A percentile compares a stretch with the other conserved stretches of the same genome.
Conservation (phyloP, 2,113 vertebrate genomes). For the Turnix velox region DNA sequence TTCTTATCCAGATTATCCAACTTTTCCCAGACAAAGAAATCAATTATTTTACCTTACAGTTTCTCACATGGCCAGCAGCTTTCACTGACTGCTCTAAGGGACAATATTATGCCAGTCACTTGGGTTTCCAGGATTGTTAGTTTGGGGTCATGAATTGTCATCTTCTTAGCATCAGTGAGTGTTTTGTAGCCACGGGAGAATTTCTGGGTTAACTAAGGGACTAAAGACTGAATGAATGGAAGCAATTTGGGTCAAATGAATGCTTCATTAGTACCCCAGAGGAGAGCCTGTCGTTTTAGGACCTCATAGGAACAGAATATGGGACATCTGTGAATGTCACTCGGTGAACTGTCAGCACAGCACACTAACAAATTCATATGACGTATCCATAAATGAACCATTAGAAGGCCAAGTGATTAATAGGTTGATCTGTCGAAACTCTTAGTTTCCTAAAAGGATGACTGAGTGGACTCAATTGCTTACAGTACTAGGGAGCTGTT, state of each 20-base stretch:
- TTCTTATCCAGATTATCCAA: background rate
- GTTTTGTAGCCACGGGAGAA: background rate
- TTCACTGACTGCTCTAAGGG: background rate
- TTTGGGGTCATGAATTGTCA: background rate
- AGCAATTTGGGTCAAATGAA: background rate
- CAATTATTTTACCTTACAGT: background rate
- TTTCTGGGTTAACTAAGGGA: background rate
- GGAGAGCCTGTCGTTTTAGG: background rate
- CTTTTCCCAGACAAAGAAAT: background rate
- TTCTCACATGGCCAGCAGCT: background rate
- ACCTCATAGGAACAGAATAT: background rate
- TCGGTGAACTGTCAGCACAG: background rate
- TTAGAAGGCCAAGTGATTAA: slow-evolving; percentile 44
- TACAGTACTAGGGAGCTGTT: slow-evolving; percentile 36
- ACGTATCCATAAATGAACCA: background rate
- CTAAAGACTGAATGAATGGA: background rate
- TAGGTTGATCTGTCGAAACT: slow-evolving; percentile 34
- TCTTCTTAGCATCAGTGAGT: background rate
- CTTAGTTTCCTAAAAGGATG: slow-evolving; percentile 40
- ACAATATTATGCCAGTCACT: background rate
- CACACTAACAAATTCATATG: background rate
- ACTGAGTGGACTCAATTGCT: slow-evolving; percentile 34
- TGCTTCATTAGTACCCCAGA: background rate
- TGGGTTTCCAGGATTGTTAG: background rate
- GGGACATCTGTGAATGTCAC: background rate